Conservation (phyloP, 2,888 invertebrate species). For the Ophraella communa region DNA sequence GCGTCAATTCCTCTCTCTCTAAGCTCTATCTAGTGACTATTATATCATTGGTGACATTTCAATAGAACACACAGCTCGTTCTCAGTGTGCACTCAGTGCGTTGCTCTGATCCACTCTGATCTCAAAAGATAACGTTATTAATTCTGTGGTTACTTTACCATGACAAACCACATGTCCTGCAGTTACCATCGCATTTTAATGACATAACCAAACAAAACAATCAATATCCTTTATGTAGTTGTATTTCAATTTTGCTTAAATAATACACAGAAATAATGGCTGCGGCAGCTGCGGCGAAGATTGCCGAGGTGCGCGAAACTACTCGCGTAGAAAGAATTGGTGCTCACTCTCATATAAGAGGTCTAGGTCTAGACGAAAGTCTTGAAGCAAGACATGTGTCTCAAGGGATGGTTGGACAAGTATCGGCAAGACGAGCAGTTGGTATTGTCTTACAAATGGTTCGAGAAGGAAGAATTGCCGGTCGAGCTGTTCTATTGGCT, state of each 20-base stretch:
- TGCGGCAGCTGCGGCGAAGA: constrained; percentile 65
- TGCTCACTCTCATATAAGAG: constrained; percentile 98
- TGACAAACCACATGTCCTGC: too few species aligned
- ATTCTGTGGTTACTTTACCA: too few species aligned
- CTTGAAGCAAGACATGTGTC: constrained; percentile 91
- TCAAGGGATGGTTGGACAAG: constrained; percentile 97
- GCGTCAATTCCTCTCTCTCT: too few species aligned
- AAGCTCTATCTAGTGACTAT: too few species aligned
- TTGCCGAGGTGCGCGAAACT: constrained; percentile 87
- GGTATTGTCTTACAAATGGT: constrained; percentile 98
- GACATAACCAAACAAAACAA: neutral
- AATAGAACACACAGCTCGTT: too few species aligned
- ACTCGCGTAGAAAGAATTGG: constrained; percentile 95
- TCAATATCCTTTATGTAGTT: neutral
- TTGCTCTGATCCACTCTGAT: too few species aligned
- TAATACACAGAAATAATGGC: neutral
- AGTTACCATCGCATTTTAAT: too few species aligned
- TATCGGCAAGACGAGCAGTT: constrained; percentile 90
- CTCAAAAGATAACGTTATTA: too few species aligned
- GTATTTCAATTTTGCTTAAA: neutral
- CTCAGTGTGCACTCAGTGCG: too few species aligned
- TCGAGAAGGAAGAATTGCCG: constrained; percentile 97
- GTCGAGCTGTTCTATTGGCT: constrained; percentile 91
- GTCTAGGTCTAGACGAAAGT: constrained; percentile 93
- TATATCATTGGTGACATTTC: too few species aligned